Evolutionary conservation across 2,888 invertebrate genomes (phyloP), one percentile per base, ranked within the genome.

Genomic region (Nephrotoma flavescens): DNA sequence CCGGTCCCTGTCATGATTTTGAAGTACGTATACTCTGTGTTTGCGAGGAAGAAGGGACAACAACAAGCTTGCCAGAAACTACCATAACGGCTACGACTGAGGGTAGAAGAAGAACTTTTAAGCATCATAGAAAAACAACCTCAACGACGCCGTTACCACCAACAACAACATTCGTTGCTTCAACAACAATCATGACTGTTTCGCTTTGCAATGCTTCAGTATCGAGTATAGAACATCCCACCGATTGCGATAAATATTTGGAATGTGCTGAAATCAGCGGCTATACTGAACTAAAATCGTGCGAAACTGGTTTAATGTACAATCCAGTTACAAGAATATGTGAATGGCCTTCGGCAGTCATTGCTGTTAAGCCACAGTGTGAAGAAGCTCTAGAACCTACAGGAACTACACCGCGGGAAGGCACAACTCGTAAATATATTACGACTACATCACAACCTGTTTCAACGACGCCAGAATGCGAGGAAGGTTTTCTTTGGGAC

Each of bases 1-100:
- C 91, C 83, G 94, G 94, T 86, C 89, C 90, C 9, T 97, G 97
- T 89, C 93, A 94, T 1, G 97, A 97, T 92, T 97, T 97, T 90
- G 97, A 97, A 91, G 94, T 97, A 85, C 93, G 96, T 45, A 95
- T 97, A 1, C 92, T 94, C 71, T 97, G 97, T 89, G 91, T 92
- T 87, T 96, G 96, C 89, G 91, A 15, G 5, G 42, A 41, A 42
- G 44, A 86, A n/a, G 42, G n/a, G 44, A 41, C 41, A 2, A 45
- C 85, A 4, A 44, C 45, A 7, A 31, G 9, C 31, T n/a, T 71
- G 0, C 71, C 71, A 7, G 31, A 71, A 71, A 71, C 71, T 71
- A 71, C 71, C 7, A 31, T 31, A 12, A 6, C 31, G 2, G 9
- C 1, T 0, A 47, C 31, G 9, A 71, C 71, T 31, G 31, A 11